phyloP scores from a whole-genome alignment of 2,797 vertebrate genomes.

The Meriones psammophilus region DNA sequence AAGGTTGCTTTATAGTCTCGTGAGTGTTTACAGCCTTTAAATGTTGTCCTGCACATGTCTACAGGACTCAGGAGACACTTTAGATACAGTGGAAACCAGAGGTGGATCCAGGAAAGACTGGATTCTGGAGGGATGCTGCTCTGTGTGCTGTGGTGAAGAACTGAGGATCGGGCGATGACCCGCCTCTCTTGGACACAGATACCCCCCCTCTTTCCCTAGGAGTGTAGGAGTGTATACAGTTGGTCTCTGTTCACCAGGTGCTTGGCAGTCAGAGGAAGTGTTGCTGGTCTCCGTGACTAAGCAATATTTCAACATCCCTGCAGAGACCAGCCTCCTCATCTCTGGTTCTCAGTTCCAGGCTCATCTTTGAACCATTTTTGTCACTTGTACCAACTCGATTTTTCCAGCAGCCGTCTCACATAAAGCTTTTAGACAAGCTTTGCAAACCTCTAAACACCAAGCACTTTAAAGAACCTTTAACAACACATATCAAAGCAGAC shows the following conservation, averaged over 20 bases:
- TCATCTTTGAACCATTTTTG: neutral
- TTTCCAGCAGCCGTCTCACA: neutral
- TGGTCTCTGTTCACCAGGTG: neutral
- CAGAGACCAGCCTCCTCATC: fast-evolving
- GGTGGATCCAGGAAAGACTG: too few species aligned
- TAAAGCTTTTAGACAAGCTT: neutral
- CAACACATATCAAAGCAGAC: fast-evolving
- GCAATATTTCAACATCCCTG: neutral
- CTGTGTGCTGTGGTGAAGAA: neutral
- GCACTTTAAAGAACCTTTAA: neutral
- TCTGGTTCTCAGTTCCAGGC: fast-evolving
- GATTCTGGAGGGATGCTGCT: neutral
- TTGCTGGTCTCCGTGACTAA: fast-evolving
- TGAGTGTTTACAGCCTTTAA: neutral
- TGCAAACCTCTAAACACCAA: neutral
- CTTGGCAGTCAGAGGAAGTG: fast-evolving
- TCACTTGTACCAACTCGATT: neutral
- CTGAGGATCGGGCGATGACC: neutral
- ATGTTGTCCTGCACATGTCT: neutral
- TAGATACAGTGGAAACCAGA: neutral
- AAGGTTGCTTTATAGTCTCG: fast-evolving
- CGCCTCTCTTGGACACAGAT: neutral
- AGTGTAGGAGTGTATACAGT: neutral
- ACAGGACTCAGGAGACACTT: neutral
- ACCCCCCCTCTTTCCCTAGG: fast-evolving